These are phyloP conservation scores for Entomyzon cyanotis DNA, from an alignment of 2,113 vertebrate species.

Conservation along the genomic window DNA sequence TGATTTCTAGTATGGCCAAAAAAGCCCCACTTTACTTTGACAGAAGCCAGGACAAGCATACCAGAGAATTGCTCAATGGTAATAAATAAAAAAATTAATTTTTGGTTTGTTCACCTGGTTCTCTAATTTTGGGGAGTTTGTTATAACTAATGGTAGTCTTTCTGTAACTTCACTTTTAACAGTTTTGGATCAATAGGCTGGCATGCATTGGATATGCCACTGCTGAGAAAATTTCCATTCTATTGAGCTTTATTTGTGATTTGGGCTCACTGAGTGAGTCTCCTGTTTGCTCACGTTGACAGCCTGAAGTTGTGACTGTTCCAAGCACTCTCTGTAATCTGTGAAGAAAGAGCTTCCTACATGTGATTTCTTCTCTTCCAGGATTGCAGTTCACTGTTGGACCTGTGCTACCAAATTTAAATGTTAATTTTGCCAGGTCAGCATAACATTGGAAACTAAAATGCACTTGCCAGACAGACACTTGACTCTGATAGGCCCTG, in stretches of 20 bases:
- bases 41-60: background rate
- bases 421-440: background rate
- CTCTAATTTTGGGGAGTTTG: background rate
- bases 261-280: background rate
- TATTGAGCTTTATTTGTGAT: background rate
- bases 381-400: background rate
- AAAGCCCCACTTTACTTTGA: background rate
- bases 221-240: background rate
- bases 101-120: constrained; percentile 52
- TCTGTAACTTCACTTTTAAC: background rate
- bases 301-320: background rate
- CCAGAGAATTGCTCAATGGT: constrained; percentile 11
- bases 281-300: background rate
- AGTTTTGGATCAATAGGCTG: background rate
- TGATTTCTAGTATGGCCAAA: background rate
- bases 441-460: background rate
- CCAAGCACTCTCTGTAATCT: background rate
- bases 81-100: background rate
- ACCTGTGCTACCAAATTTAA: background rate
- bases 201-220: background rate
- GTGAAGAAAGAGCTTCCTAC: background rate
- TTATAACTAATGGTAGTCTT: background rate
- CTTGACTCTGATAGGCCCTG: background rate
- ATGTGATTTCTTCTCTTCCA: background rate
- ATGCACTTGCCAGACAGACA: background rate